A percentile compares a stretch with the other conserved stretches of the same genome.
phyloP scores from a whole-genome alignment of 2,113 vertebrate genomes.

The Lucifuga dentata region DNA sequence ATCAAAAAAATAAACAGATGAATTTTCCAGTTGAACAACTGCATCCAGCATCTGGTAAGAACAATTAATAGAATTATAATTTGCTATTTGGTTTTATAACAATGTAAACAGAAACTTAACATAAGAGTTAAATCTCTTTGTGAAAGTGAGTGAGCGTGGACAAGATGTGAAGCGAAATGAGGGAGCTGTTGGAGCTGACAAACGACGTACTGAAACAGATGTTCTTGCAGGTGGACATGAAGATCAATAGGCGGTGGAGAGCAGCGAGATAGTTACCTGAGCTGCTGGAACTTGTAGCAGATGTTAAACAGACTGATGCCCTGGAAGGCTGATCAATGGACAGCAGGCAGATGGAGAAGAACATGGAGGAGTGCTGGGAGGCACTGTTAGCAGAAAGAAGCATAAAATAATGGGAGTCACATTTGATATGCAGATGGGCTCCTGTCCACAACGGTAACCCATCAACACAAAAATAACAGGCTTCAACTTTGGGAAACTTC shows the following conservation, averaged over 20 bases:
- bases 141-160: slow-evolving; percentile 72
- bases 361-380: slow-evolving; percentile 77
- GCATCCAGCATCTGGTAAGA: slow-evolving; percentile 2
- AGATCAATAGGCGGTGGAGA: slow-evolving; percentile 82
- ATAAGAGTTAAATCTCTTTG: slow-evolving; percentile 47
- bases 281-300: slow-evolving; percentile 83
- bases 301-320: slow-evolving; percentile 86
- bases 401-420: slow-evolving; percentile 77
- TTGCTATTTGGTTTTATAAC: slow-evolving; percentile 48
- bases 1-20: background rate
- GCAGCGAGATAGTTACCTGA: slow-evolving; percentile 84
- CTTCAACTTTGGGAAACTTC: slow-evolving; percentile 68
- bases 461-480: slow-evolving; percentile 70
- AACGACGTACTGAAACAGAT: slow-evolving; percentile 82
- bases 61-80: slow-evolving; percentile 24
- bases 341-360: slow-evolving; percentile 85
- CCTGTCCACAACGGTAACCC: slow-evolving; percentile 76
- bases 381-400: slow-evolving; percentile 65
- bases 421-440: slow-evolving; percentile 83
- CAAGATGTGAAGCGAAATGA: slow-evolving; percentile 66
- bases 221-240: slow-evolving; percentile 84
- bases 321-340: slow-evolving; percentile 86
- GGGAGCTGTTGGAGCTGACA: slow-evolving; percentile 74
- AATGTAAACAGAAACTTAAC: slow-evolving; percentile 53
- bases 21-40: slow-evolving; percentile 6